phyloP scores from a whole-genome alignment of 1,140 invertebrate species.

The Meloidogyne floridensis region DNA sequence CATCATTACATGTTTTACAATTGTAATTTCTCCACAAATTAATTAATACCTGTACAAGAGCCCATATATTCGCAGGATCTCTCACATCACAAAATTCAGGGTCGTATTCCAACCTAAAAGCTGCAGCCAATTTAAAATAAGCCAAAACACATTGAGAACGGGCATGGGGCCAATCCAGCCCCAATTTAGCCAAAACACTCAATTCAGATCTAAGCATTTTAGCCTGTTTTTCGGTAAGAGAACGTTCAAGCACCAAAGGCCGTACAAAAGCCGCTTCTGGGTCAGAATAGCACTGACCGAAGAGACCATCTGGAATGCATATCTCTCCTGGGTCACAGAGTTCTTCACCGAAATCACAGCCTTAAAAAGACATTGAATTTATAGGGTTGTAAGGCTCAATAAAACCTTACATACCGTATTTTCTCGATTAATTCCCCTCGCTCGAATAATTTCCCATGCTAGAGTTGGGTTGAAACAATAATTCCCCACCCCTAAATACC shows the following conservation, averaged over 20 bases:
- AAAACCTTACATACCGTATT: too few species aligned
- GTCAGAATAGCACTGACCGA: slow-evolving; percentile 53
- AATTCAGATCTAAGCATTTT: slow-evolving; percentile 46
- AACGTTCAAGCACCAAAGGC: slow-evolving; percentile 43
- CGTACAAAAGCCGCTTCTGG: slow-evolving; percentile 33
- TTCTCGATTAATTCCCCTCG: too few species aligned
- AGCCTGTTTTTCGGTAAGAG: too few species aligned
- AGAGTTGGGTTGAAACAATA: too few species aligned
- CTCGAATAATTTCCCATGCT: too few species aligned
- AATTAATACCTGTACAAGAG: slow-evolving; percentile 46
- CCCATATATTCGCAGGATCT: slow-evolving; percentile 50
- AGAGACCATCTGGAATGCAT: slow-evolving; percentile 52
- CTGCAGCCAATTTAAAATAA: slow-evolving; percentile 49
- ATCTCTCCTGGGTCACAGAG: slow-evolving; percentile 44
- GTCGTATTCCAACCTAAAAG: slow-evolving; percentile 51
- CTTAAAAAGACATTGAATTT: too few species aligned
- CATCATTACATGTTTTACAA: too few species aligned
- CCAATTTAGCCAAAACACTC: slow-evolving; percentile 41
- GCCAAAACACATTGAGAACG: too few species aligned
- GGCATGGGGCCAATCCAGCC: too few species aligned
- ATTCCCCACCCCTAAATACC: too few species aligned
- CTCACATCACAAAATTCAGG: slow-evolving; percentile 53
- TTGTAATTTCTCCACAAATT: too few species aligned
- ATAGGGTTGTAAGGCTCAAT: too few species aligned
- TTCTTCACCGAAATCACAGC: slow-evolving; percentile 46